These are phyloP conservation scores for Geophilus truncorum DNA, from an alignment of 2,888 invertebrate genomes.

Conservation along the genomic window DNA sequence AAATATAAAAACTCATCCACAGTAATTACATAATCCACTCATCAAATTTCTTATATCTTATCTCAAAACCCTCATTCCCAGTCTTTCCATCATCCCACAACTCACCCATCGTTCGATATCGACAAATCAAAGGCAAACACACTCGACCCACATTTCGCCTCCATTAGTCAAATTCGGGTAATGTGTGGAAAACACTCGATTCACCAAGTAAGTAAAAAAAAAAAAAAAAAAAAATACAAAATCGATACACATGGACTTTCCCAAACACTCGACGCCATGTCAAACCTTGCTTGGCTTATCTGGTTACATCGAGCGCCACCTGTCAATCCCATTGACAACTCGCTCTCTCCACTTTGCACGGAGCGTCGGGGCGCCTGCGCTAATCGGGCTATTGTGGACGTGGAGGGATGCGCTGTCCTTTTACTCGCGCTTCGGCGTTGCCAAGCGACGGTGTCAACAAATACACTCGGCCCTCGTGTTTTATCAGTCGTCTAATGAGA, in stretches of 20 bases:
- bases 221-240: background rate
- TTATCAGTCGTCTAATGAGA: constrained; percentile 7
- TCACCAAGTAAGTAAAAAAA: no score
- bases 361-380: background rate
- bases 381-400: background rate
- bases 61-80: no score
- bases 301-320: background rate
- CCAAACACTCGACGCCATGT: no score
- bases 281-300: no score
- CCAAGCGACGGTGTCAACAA: background rate
- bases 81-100: no score
- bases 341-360: no score
- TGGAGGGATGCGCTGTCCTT: background rate
- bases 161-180: background rate
- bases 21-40: no score
- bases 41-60: no score
- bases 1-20: no score
- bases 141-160: background rate
- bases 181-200: no score
- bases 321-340: background rate
- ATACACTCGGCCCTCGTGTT: background rate
- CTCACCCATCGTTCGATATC: background rate
- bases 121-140: background rate
- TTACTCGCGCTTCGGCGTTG: background rate
- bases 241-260: no score